phyloP scores from a whole-genome alignment of 2,797 vertebrate species.

The Melanotaenia nigrans region DNA sequence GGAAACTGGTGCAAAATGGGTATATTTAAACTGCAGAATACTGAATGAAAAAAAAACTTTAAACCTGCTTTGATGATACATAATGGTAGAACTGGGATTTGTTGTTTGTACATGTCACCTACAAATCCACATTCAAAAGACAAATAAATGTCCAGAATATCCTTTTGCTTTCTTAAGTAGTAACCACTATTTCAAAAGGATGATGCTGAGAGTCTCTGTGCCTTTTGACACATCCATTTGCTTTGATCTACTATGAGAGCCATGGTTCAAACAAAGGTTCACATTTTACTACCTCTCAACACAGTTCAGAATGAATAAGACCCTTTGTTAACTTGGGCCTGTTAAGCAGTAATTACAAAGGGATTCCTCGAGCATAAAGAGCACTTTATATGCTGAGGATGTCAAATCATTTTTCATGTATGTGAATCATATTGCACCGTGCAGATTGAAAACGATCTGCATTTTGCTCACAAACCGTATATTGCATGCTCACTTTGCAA shows the following conservation, averaged over 20 bases:
- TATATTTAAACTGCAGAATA: slow-evolving; percentile 4
- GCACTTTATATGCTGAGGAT: slow-evolving; percentile 57
- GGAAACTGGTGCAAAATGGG: slow-evolving; percentile 6
- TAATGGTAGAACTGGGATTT: not conserved
- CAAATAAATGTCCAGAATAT: not conserved
- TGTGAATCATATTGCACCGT: slow-evolving; percentile 33
- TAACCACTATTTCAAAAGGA: slow-evolving; percentile 16
- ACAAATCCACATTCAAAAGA: not conserved
- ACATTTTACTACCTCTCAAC: slow-evolving; percentile 59
- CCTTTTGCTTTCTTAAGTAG: slow-evolving; percentile 9
- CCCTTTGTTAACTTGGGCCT: slow-evolving; percentile 73
- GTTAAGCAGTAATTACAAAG: slow-evolving; percentile 76
- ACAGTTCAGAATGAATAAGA: slow-evolving; percentile 61
- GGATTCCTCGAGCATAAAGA: slow-evolving; percentile 69
- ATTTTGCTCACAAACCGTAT: slow-evolving; percentile 37
- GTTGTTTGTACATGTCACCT: not conserved
- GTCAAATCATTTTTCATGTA: slow-evolving; percentile 35
- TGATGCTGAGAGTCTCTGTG: slow-evolving; percentile 33
- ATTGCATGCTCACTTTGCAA: slow-evolving; percentile 59
- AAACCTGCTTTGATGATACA: not conserved
- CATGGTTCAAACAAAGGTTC: slow-evolving; percentile 68
- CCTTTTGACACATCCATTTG: slow-evolving; percentile 49
- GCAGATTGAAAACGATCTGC: slow-evolving; percentile 27
- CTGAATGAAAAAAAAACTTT: not conserved
- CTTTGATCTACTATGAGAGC: slow-evolving; percentile 64